These are phyloP conservation scores for Seira sanloemensis DNA, from an alignment of 2,888 invertebrate species.

Conservation along the genomic window DNA sequence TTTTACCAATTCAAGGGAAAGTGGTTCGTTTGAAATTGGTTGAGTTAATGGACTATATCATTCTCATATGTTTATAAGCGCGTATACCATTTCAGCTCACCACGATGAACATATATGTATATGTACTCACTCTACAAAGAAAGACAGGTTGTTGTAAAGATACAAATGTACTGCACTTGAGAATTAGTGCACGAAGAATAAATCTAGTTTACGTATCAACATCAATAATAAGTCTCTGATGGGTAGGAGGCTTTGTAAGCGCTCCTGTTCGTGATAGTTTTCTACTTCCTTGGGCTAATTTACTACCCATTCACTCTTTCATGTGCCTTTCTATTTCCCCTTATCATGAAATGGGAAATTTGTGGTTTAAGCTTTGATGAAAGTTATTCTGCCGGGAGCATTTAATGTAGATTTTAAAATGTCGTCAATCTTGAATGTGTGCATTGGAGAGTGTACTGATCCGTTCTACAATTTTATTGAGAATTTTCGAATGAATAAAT, in stretches of 20 bases:
- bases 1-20: conserved; percentile 46
- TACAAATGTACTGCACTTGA: background rate
- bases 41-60: conserved; percentile 15
- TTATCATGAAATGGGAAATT: too few relatives aligned
- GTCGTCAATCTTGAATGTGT: too few relatives aligned
- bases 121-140: background rate
- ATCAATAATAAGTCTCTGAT: conserved; percentile 9
- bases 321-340: too few relatives aligned
- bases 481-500: too few relatives aligned
- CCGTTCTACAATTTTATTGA: too few relatives aligned
- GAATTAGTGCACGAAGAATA: background rate
- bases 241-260: conserved; percentile 30
- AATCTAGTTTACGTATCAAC: conserved; percentile 4
- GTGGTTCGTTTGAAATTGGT: conserved; percentile 21
- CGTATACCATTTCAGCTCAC: background rate
- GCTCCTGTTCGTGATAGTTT: background rate
- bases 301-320: too few relatives aligned
- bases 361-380: too few relatives aligned
- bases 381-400: too few relatives aligned
- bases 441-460: too few relatives aligned
- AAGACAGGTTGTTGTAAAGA: background rate
- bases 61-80: background rate
- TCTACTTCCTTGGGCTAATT: background rate
- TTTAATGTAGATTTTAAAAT: too few relatives aligned
- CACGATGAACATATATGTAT: background rate